Evolutionary conservation across 2,113 vertebrate genomes (phyloP), one percentile per base, ranked within the genome.

Genomic region (Gracilinanus agilis): DNA sequence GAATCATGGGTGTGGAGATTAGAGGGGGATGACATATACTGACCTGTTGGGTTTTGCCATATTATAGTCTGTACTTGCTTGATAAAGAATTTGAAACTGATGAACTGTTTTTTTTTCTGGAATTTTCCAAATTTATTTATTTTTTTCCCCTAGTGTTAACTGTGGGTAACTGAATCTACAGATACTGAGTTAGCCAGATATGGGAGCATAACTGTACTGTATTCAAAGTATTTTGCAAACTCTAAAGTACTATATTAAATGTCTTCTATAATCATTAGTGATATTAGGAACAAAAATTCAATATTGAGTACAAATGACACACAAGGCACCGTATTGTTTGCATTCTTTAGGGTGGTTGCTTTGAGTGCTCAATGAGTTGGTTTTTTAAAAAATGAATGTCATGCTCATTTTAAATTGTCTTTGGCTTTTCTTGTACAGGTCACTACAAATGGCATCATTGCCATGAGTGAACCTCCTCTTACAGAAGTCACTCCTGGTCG

Each of bases 391-490:
- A 55, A 2, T 61, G 34, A 40, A 75, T 75, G 2, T 61, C 9
- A 4, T 23, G 0, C 67, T 8, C 16, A 75, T 75, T 53, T 53
- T 53, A 24, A 27, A 34, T 53, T 54, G 24, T 49, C 27, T 89
- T 40, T 92, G 58, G 94, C 25, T 61, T 34, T 5, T 95, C 93
- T 93, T 61, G 3, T 49, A 8, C 98, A 99, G 99, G 97, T 99
- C 98, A 98, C 98, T 96, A 99, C 99, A 95, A 99, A 99, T 94
- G 99, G 99, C 53, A 98, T 99, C 94, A 98, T 99, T 94, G 99
- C 99, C 95, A 98, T 98, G 90, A 98, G 97, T 89, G 95, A 99
- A 89, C 99, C 99, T 0, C 96, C 98, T 7, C 97, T 95, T 19
- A 97, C 99, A 97, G 98, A 98, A 88, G 97, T 98, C 3, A 99